phyloP scores from a whole-genome alignment of 2,113 vertebrate genomes.

The Sinocyclocheilus anshuiensis region DNA sequence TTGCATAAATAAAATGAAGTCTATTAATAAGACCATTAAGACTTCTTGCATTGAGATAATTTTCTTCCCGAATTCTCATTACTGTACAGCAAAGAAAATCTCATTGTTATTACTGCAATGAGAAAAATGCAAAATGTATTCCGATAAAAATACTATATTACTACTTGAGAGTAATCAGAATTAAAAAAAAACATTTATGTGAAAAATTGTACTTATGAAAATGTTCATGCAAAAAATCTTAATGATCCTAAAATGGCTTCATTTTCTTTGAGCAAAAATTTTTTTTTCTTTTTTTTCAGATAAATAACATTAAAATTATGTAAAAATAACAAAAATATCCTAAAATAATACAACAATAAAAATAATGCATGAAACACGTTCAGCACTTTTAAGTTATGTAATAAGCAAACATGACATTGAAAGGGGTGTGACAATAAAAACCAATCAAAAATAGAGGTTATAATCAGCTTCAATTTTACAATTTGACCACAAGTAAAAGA shows the following conservation, averaged over 20 bases:
- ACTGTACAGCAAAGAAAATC: background rate
- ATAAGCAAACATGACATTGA: background rate
- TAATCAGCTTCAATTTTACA: background rate
- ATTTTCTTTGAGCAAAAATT: background rate
- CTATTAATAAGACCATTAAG: background rate
- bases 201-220: background rate
- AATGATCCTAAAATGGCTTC: background rate
- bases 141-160: background rate
- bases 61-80: background rate
- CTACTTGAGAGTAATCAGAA: background rate
- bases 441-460: too few species aligned
- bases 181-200: accelerated
- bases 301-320: background rate
- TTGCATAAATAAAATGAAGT: background rate
- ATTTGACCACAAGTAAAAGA: background rate
- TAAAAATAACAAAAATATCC: background rate
- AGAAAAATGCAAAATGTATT: background rate
- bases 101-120: background rate
- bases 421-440: background rate
- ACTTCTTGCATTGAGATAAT: background rate
- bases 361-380: background rate
- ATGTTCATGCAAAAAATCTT: background rate
- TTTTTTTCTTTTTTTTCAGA: background rate
- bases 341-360: background rate
- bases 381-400: background rate